Evolutionary conservation across 2,797 vertebrate species (phyloP).

Genomic region (Poecilia wingei): DNA sequence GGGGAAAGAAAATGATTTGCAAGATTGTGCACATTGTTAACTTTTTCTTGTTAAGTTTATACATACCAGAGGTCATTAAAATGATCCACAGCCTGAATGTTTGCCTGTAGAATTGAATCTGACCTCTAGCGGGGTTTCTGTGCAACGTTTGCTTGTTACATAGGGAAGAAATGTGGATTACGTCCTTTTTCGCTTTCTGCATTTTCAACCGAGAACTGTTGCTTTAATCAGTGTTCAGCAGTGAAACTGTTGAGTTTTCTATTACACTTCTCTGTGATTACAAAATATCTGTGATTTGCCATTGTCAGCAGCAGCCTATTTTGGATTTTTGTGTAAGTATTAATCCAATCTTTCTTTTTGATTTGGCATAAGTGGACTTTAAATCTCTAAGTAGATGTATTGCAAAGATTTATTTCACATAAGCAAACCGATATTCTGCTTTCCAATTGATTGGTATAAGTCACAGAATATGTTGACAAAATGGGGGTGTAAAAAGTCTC

Average conservation of each 20-base stretch:
- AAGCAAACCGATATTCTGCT: not conserved
- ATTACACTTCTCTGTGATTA: not conserved
- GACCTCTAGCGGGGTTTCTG: constrained; percentile 10
- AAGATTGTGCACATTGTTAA: constrained; percentile 47
- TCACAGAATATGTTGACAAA: constrained; percentile 3
- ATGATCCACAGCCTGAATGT: constrained; percentile 39
- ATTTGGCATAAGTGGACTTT: not conserved
- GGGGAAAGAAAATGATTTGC: constrained; percentile 49
- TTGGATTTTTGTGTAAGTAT: not conserved
- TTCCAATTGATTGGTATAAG: not conserved
- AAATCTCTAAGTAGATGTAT: not conserved
- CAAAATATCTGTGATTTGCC: not conserved
- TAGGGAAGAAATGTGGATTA: constrained; percentile 1
- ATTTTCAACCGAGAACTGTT: constrained; percentile 6
- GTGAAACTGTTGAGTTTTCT: not conserved
- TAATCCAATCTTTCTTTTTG: not conserved
- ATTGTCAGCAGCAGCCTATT: not conserved
- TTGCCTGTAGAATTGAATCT: constrained; percentile 21
- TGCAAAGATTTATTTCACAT: not conserved
- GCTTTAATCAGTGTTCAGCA: not conserved
- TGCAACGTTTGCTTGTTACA: constrained; percentile 17
- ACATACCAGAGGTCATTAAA: constrained; percentile 60
- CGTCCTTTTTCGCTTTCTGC: not conserved
- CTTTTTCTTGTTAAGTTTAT: constrained; percentile 57
- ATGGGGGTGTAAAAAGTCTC: not conserved